phyloP scores from a whole-genome alignment of 1,140 invertebrate genomes.

The Drosophila elegans region DNA sequence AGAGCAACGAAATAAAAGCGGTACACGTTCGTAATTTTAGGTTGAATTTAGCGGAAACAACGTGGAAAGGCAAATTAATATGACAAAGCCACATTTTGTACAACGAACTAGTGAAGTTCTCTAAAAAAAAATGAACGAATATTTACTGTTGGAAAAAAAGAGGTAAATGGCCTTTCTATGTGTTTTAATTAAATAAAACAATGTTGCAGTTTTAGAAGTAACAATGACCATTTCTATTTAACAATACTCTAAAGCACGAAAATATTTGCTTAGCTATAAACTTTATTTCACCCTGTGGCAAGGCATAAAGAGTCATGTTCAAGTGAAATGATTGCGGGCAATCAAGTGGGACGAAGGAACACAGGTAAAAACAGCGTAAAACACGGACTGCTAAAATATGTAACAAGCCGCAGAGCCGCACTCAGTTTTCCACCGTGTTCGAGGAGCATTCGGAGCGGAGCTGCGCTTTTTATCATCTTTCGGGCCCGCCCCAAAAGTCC shows the following conservation, averaged over 20 bases:
- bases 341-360: slow-evolving; percentile 26
- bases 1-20: background rate
- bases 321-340: slow-evolving; percentile 42
- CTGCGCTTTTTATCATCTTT: slow-evolving; percentile 54
- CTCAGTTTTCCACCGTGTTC: slow-evolving; percentile 21
- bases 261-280: background rate
- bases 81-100: too few species aligned
- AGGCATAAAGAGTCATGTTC: slow-evolving; percentile 12
- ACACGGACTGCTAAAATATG: slow-evolving; percentile 42
- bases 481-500: slow-evolving; percentile 31
- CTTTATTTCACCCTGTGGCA: background rate
- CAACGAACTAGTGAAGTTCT: too few species aligned
- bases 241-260: too few species aligned
- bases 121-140: too few species aligned
- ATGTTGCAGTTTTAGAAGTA: too few species aligned
- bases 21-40: background rate
- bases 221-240: too few species aligned
- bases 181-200: too few species aligned
- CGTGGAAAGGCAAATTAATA: too few species aligned
- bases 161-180: too few species aligned
- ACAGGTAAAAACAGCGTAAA: slow-evolving; percentile 24
- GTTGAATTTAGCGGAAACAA: too few species aligned
- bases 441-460: slow-evolving; percentile 45
- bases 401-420: slow-evolving; percentile 41
- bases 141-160: too few species aligned